Conservation (phyloP, 2,888 invertebrate genomes). For the Caenorhabditis panamensis region DNA sequence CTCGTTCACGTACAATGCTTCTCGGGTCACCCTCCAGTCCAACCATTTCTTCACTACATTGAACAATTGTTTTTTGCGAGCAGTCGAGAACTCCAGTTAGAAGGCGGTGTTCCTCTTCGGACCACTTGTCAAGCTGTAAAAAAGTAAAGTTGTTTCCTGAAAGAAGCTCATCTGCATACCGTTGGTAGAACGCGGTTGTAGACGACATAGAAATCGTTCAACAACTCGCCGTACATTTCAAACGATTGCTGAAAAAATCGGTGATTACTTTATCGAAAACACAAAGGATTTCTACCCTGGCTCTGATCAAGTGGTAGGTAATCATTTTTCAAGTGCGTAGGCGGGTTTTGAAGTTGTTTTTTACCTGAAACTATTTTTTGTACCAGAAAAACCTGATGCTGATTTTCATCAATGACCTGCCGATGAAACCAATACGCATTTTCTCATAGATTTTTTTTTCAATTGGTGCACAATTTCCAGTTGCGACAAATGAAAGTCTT, state of each 20-base stretch:
- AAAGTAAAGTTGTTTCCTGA: background rate
- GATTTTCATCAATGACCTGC: too few relatives aligned
- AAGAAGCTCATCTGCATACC: background rate
- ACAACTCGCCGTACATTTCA: background rate
- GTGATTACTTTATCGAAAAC: background rate
- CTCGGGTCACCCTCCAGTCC: conserved; percentile 1
- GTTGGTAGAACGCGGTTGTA: background rate
- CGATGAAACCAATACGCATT: too few relatives aligned
- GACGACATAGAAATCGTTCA: background rate
- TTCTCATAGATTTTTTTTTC: too few relatives aligned
- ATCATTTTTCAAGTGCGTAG: background rate
- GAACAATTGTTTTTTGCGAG: background rate
- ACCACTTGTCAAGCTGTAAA: background rate
- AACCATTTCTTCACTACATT: background rate
- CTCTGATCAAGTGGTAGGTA: background rate
- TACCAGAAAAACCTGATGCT: too few relatives aligned
- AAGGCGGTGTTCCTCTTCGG: background rate
- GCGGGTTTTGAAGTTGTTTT: background rate
- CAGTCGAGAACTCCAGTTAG: background rate
- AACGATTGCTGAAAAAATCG: background rate
- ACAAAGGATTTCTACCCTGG: background rate
- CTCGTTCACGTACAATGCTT: conserved; percentile 1
- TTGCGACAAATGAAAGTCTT: too few relatives aligned
- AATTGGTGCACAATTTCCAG: too few relatives aligned
- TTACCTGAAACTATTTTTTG: background rate